Percentiles rank a stretch among this genome's conserved stretches.
Evolutionary conservation across 2,888 invertebrate genomes (phyloP).

Genomic region (Apotomis capreana): DNA sequence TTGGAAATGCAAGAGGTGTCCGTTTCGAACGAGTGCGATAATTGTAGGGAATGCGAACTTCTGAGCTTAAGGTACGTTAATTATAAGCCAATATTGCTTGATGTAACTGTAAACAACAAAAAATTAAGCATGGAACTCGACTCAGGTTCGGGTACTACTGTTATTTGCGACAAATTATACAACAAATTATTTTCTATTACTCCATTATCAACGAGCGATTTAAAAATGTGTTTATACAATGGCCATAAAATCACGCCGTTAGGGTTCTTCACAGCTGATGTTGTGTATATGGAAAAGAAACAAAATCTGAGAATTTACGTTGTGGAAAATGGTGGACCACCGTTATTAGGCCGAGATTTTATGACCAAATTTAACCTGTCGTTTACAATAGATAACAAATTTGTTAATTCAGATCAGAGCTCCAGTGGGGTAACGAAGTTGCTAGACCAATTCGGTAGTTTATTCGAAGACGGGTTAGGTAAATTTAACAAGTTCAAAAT

Average conservation of each 20-base stretch:
- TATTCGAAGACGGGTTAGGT: neutral
- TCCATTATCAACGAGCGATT: neutral
- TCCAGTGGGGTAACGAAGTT: conserved; percentile 1
- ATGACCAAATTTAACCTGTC: conserved; percentile 27
- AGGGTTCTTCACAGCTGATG: conserved; percentile 7
- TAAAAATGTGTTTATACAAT: conserved; percentile 7
- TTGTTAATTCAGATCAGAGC: neutral
- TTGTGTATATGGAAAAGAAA: neutral
- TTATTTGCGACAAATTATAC: conserved; percentile 35
- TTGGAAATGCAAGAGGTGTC: neutral
- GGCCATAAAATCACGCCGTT: conserved; percentile 16
- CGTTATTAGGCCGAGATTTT: conserved; percentile 35
- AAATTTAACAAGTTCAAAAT: too few species aligned
- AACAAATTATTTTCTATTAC: conserved; percentile 2
- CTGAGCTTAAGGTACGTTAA: conserved; percentile 33
- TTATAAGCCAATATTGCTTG: conserved; percentile 23
- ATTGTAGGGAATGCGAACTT: conserved; percentile 33
- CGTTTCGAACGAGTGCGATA: neutral
- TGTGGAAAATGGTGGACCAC: too few species aligned
- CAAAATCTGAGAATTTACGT: too few species aligned
- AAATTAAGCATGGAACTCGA: conserved; percentile 38
- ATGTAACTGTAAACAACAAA: neutral
- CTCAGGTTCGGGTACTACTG: conserved; percentile 36
- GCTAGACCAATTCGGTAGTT: neutral
- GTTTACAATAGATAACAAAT: neutral